Evolutionary conservation across 2,113 vertebrate genomes (phyloP).

Genomic region (Panthera tigris): DNA sequence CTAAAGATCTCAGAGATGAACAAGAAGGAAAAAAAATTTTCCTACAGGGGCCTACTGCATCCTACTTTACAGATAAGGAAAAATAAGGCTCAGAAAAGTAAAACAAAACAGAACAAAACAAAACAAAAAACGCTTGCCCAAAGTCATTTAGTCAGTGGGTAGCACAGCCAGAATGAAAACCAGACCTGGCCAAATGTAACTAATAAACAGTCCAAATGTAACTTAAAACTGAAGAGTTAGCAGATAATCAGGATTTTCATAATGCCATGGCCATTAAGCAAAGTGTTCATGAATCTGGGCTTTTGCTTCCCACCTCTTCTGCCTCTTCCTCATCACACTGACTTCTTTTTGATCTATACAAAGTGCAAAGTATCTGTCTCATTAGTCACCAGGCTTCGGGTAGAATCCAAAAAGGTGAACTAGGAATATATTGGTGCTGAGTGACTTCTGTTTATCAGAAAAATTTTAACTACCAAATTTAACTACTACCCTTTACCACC

Average conservation of each 20-base stretch:
- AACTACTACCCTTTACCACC: not conserved
- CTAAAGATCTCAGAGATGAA: not conserved
- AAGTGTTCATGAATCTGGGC: not conserved
- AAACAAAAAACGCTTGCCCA: not conserved
- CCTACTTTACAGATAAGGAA: not conserved
- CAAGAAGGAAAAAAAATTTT: not conserved
- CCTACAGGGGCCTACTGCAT: not conserved
- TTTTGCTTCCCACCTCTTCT: not conserved
- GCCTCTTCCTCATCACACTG: not conserved
- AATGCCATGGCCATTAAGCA: not conserved
- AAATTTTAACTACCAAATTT: not conserved
- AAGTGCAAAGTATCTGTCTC: not conserved
- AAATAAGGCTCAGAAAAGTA: not conserved
- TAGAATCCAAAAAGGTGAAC: conserved; percentile 13
- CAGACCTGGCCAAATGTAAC: not conserved
- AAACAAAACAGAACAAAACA: not conserved
- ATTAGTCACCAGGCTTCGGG: not conserved
- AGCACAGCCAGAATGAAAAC: conserved; percentile 10
- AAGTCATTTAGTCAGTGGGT: not conserved
- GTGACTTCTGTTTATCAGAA: not conserved
- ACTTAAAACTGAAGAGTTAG: conserved; percentile 8
- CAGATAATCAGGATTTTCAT: not conserved
- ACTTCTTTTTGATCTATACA: not conserved
- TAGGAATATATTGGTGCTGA: not conserved
- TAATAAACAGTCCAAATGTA: not conserved